A percentile compares a stretch with the other conserved stretches of the same genome.
Conservation (phyloP, 2,797 vertebrate species). For the Odontamblyopus lacepedii region DNA sequence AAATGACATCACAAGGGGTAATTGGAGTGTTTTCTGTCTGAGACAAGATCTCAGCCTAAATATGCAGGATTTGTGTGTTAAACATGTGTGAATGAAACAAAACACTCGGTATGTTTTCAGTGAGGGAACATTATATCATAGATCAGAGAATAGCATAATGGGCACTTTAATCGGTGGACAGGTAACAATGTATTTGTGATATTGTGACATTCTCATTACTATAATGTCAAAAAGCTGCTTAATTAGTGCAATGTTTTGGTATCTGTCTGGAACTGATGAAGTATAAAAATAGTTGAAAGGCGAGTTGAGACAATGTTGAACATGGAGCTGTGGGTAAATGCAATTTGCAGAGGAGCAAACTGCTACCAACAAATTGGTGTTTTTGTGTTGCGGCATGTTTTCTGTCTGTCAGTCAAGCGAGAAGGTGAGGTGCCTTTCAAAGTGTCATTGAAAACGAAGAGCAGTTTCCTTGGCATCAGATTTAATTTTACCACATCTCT, state of each 20-base stretch:
- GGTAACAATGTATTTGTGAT: too few relatives aligned
- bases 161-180: too few relatives aligned
- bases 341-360: slow-evolving; percentile 45
- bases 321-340: slow-evolving; percentile 29
- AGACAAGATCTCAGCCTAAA: too few relatives aligned
- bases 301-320: slow-evolving; percentile 30
- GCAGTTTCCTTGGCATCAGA: slow-evolving; percentile 15
- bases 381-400: slow-evolving; percentile 32
- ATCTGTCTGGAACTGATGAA: slow-evolving; percentile 4
- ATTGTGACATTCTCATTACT: background rate
- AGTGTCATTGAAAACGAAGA: slow-evolving; percentile 17
- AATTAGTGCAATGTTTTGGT: background rate
- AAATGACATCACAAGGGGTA: too few relatives aligned
- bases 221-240: background rate
- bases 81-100: too few relatives aligned
- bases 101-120: too few relatives aligned
- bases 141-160: too few relatives aligned
- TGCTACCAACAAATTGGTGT: slow-evolving; percentile 34
- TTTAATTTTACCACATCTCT: background rate
- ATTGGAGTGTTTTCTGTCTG: too few relatives aligned
- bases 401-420: slow-evolving; percentile 44
- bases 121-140: too few relatives aligned
- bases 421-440: slow-evolving; percentile 28
- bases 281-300: slow-evolving; percentile 28
- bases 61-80: too few relatives aligned